These are phyloP conservation scores for Lagodon rhomboides DNA, from an alignment of 2,797 vertebrate genomes.

Conservation along the genomic window DNA sequence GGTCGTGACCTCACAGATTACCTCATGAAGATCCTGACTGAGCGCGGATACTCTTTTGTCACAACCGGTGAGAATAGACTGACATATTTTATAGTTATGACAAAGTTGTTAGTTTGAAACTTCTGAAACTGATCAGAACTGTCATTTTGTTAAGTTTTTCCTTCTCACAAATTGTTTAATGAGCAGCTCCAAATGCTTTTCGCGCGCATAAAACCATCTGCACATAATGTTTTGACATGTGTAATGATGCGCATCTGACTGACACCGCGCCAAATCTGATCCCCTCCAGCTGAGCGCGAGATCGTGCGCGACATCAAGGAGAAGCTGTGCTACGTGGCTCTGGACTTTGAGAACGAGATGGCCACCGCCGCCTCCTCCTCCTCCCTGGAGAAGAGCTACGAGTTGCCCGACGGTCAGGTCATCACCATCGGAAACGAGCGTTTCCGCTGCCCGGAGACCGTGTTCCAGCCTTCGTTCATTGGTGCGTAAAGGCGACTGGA, in stretches of 20 bases:
- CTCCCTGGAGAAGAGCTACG: constrained; percentile 89
- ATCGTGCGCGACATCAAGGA: constrained; percentile 90
- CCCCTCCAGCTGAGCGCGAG: constrained; percentile 84
- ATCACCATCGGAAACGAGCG: constrained; percentile 90
- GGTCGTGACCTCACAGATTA: constrained; percentile 85
- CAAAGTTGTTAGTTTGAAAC: no score
- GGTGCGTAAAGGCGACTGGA: constrained; percentile 72
- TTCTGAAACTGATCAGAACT: neutral
- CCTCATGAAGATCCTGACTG: constrained; percentile 86
- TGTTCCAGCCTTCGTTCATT: constrained; percentile 89
- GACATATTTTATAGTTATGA: no score
- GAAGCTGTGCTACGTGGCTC: constrained; percentile 87
- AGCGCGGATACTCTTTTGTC: constrained; percentile 84
- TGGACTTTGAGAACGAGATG: constrained; percentile 91
- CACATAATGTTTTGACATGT: no score
- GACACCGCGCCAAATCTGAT: neutral
- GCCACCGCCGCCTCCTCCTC: constrained; percentile 88
- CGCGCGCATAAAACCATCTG: neutral
- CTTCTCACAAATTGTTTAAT: neutral
- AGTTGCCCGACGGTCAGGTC: constrained; percentile 88
- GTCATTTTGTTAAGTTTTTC: neutral
- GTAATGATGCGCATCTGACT: neutral
- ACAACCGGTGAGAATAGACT: constrained; percentile 73
- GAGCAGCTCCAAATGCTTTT: neutral
- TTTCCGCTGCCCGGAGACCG: constrained; percentile 89